Evolutionary conservation across 2,888 invertebrate species (phyloP).

Genomic region (Dicranocentrus wangi): DNA sequence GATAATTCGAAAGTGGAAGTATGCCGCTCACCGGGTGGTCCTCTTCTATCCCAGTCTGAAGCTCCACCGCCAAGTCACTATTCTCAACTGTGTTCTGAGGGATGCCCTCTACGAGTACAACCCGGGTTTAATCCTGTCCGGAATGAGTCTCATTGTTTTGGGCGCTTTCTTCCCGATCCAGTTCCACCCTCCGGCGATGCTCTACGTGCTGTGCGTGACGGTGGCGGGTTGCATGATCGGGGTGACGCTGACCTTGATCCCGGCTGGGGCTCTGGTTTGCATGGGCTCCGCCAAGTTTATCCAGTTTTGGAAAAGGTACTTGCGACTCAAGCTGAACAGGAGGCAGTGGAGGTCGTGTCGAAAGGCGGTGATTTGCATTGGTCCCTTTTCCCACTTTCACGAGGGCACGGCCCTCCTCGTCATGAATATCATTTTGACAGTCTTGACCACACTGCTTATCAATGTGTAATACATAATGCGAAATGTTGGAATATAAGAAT

Average conservation of each 20-base stretch:
- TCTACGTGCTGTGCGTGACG: background rate
- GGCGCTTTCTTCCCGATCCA: background rate
- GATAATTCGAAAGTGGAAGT: background rate
- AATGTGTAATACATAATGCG: too few species aligned
- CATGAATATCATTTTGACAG: slow-evolving; percentile 12
- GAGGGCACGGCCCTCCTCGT: background rate
- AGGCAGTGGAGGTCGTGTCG: background rate
- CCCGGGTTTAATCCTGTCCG: background rate
- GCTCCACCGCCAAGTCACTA: slow-evolving; percentile 23
- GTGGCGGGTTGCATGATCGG: background rate
- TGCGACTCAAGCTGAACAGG: background rate
- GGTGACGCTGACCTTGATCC: background rate
- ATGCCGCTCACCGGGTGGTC: background rate
- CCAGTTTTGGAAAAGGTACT: slow-evolving; percentile 1
- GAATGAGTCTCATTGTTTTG: slow-evolving; percentile 3
- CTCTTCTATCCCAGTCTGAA: background rate
- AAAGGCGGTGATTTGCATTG: slow-evolving; percentile 14
- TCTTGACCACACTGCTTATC: slow-evolving; percentile 13
- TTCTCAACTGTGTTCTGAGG: background rate
- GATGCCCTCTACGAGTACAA: background rate
- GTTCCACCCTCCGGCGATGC: background rate
- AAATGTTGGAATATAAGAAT: too few species aligned
- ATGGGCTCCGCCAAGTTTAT: background rate
- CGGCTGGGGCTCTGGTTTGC: background rate
- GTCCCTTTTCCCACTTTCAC: slow-evolving; percentile 8